These are phyloP conservation scores for Percopsis omiscomaycus DNA, from an alignment of 2,797 vertebrate species.

Conservation along the genomic window DNA sequence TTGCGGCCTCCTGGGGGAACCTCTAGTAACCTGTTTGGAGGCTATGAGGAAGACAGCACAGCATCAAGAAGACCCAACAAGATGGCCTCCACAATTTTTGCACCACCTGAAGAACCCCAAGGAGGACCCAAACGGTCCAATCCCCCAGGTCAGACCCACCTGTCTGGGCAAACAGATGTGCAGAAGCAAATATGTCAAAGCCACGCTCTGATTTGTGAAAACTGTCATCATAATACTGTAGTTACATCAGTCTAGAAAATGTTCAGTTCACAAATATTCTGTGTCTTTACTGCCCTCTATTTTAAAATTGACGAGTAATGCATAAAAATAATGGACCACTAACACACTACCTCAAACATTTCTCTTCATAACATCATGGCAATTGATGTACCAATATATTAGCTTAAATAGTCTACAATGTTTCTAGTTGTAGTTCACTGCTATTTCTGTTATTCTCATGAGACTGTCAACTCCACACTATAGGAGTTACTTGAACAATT, in stretches of 20 bases:
- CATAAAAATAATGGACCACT: no score
- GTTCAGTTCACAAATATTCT: no score
- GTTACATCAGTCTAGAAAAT: constrained; percentile 19
- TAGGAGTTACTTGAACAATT: no score
- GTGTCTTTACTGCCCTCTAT: no score
- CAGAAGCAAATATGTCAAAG: constrained; percentile 11
- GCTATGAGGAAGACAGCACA: constrained; percentile 77
- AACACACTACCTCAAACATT: no score
- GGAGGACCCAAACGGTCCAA: constrained; percentile 84
- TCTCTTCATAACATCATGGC: no score
- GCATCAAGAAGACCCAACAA: constrained; percentile 80
- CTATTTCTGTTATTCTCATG: neutral
- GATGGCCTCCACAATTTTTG: constrained; percentile 91
- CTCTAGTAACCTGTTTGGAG: constrained; percentile 86
- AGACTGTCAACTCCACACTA: neutral
- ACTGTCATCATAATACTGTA: constrained; percentile 26
- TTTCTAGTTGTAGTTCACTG: neutral
- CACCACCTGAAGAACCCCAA: constrained; percentile 79
- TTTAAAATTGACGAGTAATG: no score
- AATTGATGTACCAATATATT: no score
- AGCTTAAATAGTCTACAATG: no score
- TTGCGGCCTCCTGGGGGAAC: constrained; percentile 89
- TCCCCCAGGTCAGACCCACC: constrained; percentile 84
- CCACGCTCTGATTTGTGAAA: constrained; percentile 30
- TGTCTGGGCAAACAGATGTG: constrained; percentile 10